Evolutionary conservation across 23 tunicate genomes (phyloP).

Genomic region (Oikopleura albicans): DNA sequence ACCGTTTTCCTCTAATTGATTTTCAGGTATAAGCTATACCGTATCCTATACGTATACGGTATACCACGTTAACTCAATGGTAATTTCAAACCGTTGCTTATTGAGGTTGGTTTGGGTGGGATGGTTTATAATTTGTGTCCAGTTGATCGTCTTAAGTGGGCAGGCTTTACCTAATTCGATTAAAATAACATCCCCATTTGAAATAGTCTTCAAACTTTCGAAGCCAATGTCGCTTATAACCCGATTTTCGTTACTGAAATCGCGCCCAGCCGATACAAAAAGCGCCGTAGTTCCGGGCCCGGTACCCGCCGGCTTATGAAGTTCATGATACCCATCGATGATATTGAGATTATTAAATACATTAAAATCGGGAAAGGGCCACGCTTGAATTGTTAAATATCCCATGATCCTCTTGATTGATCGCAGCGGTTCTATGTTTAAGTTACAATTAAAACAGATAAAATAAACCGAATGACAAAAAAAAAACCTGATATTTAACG

Average conservation of each 20-base stretch:
- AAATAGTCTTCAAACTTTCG: background rate
- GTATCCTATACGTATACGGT: no score
- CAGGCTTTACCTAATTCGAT: background rate
- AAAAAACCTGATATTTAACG: no score
- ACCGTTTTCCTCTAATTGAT: no score
- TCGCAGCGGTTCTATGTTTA: background rate
- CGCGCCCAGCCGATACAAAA: background rate
- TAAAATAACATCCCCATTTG: background rate
- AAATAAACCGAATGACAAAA: no score
- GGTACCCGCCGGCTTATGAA: background rate
- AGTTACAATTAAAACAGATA: no score
- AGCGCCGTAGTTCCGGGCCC: background rate
- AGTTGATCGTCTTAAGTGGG: background rate
- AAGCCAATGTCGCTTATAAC: background rate
- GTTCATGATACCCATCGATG: background rate
- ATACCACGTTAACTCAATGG: no score
- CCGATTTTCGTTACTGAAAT: background rate
- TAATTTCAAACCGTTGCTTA: no score
- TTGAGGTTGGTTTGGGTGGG: background rate
- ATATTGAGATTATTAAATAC: background rate
- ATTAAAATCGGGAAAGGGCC: background rate
- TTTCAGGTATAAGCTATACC: no score
- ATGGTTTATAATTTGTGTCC: background rate
- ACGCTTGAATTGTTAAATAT: background rate
- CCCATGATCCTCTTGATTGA: constrained; percentile 4